These are phyloP conservation scores for Lysandra coridon DNA, from an alignment of 2,888 invertebrate genomes.

Conservation along the genomic window DNA sequence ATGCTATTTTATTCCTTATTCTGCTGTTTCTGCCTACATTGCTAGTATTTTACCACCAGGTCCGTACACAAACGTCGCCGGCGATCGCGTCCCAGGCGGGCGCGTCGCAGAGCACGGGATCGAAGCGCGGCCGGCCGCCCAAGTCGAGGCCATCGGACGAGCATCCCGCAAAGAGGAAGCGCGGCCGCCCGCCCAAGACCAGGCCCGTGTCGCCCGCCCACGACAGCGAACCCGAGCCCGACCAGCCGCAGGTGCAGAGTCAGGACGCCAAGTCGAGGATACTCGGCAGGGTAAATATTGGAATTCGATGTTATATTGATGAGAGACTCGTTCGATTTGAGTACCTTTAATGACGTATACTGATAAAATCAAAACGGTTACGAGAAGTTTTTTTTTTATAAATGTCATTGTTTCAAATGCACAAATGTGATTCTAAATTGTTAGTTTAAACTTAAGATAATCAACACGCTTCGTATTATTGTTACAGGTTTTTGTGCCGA, in stretches of 20 bases:
- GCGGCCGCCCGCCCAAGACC: slow-evolving; percentile 68
- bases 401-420: too few species aligned
- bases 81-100: slow-evolving; percentile 47
- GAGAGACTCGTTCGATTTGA: too few species aligned
- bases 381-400: too few species aligned
- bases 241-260: slow-evolving; percentile 48
- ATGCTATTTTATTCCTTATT: not conserved
- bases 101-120: slow-evolving; percentile 46
- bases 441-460: not conserved
- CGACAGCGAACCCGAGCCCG: slow-evolving; percentile 46
- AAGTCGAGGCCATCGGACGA: slow-evolving; percentile 64
- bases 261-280: slow-evolving; percentile 70
- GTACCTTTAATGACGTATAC: too few species aligned
- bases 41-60: slow-evolving; percentile 33
- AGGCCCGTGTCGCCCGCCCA: slow-evolving; percentile 50
- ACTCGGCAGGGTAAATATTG: slow-evolving; percentile 60
- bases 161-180: slow-evolving; percentile 65
- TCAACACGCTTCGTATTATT: not conserved
- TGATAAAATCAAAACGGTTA: too few species aligned
- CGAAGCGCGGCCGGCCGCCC: slow-evolving; percentile 78
- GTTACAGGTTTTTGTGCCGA: slow-evolving; percentile 73
- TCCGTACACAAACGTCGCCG: slow-evolving; percentile 43
- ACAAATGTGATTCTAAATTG: too few species aligned
- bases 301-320: too few species aligned
- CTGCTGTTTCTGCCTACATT: not conserved